Conservation (phyloP, 2,113 vertebrate genomes). For the Triplophysa siluroides region DNA sequence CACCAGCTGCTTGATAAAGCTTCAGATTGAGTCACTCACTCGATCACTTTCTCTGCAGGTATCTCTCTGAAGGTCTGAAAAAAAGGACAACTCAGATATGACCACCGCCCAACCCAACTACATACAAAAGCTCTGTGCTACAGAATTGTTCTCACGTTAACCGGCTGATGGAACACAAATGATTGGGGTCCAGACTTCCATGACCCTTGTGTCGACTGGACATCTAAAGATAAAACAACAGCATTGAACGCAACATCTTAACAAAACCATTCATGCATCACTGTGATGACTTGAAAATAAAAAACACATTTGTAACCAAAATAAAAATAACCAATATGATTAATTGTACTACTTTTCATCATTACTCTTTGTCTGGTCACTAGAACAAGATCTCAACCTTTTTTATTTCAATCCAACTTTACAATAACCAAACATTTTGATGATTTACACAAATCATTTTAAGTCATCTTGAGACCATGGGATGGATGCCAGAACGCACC, state of each 20-base stretch:
- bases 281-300: neutral
- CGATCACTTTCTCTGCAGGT: constrained; percentile 81
- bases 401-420: too few species aligned
- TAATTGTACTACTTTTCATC: too few species aligned
- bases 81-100: neutral
- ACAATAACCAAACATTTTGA: too few species aligned
- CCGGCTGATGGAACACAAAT: constrained; percentile 79
- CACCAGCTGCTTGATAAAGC: neutral
- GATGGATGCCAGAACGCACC: too few species aligned
- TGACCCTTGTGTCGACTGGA: constrained; percentile 35
- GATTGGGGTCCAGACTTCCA: constrained; percentile 73
- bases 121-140: neutral
- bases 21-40: constrained; percentile 79
- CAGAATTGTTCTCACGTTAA: constrained; percentile 60
- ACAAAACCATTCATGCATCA: neutral
- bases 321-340: too few species aligned
- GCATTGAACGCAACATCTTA: neutral
- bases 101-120: neutral
- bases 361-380: too few species aligned
- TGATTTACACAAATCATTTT: too few species aligned
- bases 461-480: too few species aligned
- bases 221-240: constrained; percentile 25
- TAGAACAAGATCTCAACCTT: too few species aligned
- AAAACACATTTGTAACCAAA: too few species aligned
- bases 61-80: constrained; percentile 76